Base-by-base conservation (phyloP, 2,113 vertebrate genomes). In the Arothron firmamentum region DNA sequence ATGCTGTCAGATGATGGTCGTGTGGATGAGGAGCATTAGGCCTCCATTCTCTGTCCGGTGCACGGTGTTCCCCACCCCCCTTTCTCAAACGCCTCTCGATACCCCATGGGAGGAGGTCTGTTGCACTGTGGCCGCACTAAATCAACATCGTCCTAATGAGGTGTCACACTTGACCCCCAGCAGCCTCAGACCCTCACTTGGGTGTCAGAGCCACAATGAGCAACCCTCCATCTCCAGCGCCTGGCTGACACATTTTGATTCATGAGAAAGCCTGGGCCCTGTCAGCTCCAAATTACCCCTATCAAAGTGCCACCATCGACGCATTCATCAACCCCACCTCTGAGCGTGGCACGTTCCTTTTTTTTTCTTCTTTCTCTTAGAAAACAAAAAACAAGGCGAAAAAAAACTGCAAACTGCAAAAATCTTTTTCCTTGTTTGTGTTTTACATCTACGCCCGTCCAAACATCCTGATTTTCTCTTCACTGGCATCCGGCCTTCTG, bases 221-320 rank as follows among this genome's bases (percentile, higher is more conserved):
- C 82, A 78, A 87, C 90, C 84, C 90, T 93, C 91, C 89, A 91
- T 92, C 92, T 91, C 88, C 79, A 90, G 90, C 79, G 88, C 78
- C 91, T 84, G 88, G 79, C 87, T 92, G 94, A 94, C 93, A 94
- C 92, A 85, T 89, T 92, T 91, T 95, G 94, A 94, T 95, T 94
- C 94, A 94, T 92, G 91, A 88, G 88, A 87, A 88, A 90, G 90
- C 88, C 80, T 86, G 91, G 89, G 89, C 89, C 89, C 89, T 90
- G 93, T 91, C 93, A 92, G 86, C 83, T 87, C 82, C 89, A 93
- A 94, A 93, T 93, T 90, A 92, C 90, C 91, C 88, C 89, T 60
- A 92, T 92, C 92, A 92, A 93, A 94, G 91, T 81, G 80, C 89
- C 81, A 89, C 89, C 84, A 88, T 88, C 83, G 83, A 88, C 71